phyloP scores from a whole-genome alignment of 2,888 invertebrate genomes.

The Drosophila pegasa region DNA sequence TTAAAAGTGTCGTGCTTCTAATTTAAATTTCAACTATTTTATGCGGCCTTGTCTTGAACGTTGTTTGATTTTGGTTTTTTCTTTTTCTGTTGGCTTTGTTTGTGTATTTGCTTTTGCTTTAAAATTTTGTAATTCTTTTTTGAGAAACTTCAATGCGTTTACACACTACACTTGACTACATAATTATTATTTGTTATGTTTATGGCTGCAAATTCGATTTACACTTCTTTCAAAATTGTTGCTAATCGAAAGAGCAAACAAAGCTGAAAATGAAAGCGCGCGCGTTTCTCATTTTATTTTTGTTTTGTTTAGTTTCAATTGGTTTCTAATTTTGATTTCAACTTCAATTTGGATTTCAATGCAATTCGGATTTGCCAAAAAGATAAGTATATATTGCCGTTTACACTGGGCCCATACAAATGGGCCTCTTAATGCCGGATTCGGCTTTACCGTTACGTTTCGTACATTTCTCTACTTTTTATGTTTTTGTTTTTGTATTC shows the following conservation, averaged over 20 bases:
- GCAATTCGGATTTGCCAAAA: slow-evolving; percentile 9
- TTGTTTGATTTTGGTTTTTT: slow-evolving; percentile 6
- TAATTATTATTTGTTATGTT: slow-evolving; percentile 20
- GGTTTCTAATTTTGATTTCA: slow-evolving; percentile 34
- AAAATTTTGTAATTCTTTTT: slow-evolving; percentile 17
- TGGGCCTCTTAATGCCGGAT: slow-evolving; percentile 47
- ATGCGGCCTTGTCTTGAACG: slow-evolving; percentile 34
- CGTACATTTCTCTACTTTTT: slow-evolving; percentile 34
- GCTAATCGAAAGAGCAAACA: slow-evolving; percentile 64
- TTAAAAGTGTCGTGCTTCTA: slow-evolving; percentile 3
- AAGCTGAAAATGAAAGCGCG: slow-evolving; percentile 66
- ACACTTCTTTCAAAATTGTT: slow-evolving; percentile 57
- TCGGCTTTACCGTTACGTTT: slow-evolving; percentile 45
- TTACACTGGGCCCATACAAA: slow-evolving; percentile 57
- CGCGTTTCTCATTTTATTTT: background rate
- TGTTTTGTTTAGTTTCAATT: slow-evolving; percentile 19
- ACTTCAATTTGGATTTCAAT: slow-evolving; percentile 18
- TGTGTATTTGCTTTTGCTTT: background rate
- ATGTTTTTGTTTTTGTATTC: slow-evolving; percentile 7
- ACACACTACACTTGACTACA: slow-evolving; percentile 10
- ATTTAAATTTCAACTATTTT: slow-evolving; percentile 15
- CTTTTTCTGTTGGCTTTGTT: slow-evolving; percentile 6
- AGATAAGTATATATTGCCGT: background rate
- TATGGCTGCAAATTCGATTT: slow-evolving; percentile 46
- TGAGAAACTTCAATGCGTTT: background rate